Base-by-base conservation (phyloP, 1,140 invertebrate species). In the Thaumatotibia leucotreta region DNA sequence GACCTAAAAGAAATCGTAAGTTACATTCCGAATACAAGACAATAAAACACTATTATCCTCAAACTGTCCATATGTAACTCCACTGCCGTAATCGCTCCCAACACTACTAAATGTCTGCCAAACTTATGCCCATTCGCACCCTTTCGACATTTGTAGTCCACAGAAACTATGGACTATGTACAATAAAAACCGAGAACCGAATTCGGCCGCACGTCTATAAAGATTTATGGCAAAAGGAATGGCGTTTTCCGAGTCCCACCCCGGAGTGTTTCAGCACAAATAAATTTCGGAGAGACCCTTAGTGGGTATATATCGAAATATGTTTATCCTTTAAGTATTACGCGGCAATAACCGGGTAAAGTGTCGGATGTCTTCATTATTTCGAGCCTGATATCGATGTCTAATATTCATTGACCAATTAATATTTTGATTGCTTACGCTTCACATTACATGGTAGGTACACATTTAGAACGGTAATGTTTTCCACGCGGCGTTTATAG, bases 171-270 rank as follows among this genome's bases (percentile, higher is more conserved):
- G 52, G 52, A 58, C n/a, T 58, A 58, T 58, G 52, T 24, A 58
- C 52, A 58, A 27, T 58, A 58, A 58, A 58, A 58, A 58, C 52
- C 11, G 23, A 14, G 52, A 58, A 29, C 52, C 52, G 52, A 58
- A 58, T 27, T 29, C 52, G 23, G 23, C 50, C 50, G 22, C 50
- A 54, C 50, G 52, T 58, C 52, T 58, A 58, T 58, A 58, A 58
- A 58, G 52, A 58, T 58, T 58, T 58, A 58, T 58, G n/a, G 52
- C 52, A 58, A 58, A 58, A 58, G 52, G 52, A 58, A 58, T 58
- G 52, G 52, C 52, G 52, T 58, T 27, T 58, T 58, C 52, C 24
- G 10, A 27, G 11, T 58, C 52, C 24, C 27, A 1, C 52, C 27
- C 52, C 52, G 52, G 52, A 58, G 52, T 58, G 52, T 58, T 58